phyloP scores from a whole-genome alignment of 2,797 vertebrate species.

The Phyllotis vaccarum region DNA sequence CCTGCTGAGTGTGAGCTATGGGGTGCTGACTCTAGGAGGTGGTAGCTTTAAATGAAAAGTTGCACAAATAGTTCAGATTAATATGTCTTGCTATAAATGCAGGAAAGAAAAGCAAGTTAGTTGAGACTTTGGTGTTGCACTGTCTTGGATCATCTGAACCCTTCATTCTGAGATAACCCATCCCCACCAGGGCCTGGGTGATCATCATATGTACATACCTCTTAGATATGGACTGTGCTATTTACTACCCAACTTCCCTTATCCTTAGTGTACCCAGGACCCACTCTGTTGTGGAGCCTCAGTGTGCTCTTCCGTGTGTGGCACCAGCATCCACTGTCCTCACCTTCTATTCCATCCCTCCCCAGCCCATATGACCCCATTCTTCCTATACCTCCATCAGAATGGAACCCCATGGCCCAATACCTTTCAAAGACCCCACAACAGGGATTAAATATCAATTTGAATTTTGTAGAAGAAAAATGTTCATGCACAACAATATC shows the following conservation, averaged over 20 bases:
- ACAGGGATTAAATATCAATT: neutral
- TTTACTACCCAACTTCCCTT: neutral
- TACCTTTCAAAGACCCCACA: neutral
- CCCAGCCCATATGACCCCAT: neutral
- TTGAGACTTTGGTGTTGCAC: neutral
- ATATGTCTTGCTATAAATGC: neutral
- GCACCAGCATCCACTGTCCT: neutral
- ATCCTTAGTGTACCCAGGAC: neutral
- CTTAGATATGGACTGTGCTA: neutral
- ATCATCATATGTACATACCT: neutral
- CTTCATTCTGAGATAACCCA: neutral
- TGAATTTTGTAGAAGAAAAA: neutral
- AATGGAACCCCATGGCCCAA: neutral
- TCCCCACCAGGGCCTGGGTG: neutral
- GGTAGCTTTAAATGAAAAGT: slow-evolving; percentile 18
- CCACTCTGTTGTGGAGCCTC: neutral
- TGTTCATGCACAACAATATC: neutral
- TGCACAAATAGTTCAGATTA: neutral
- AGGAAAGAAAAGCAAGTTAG: neutral
- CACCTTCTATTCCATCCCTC: neutral
- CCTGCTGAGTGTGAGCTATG: neutral
- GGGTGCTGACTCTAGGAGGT: neutral
- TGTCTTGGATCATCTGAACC: neutral
- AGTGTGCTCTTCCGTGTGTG: neutral
- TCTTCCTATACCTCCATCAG: neutral